A percentile compares a stretch with the other conserved stretches of the same genome.
Conservation (phyloP, 2,888 invertebrate species). For the Pasiphila rectangulata region DNA sequence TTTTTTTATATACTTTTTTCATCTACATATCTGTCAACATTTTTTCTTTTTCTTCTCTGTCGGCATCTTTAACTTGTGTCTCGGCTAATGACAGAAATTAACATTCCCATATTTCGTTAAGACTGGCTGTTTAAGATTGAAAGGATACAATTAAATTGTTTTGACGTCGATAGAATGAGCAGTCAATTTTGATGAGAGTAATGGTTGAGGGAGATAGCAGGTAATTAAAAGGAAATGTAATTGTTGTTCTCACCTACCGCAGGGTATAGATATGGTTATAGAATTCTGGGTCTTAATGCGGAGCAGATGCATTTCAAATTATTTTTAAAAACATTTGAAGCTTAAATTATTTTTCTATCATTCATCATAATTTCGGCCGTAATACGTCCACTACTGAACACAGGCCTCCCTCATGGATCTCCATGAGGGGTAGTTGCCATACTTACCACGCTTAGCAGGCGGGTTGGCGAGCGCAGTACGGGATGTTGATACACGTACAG, state of each 20-base stretch:
- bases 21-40: conserved; percentile 31
- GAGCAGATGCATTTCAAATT: neutral
- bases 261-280: conserved; percentile 3
- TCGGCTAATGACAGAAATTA: conserved; percentile 76
- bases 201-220: conserved; percentile 19
- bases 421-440: too few relatives aligned
- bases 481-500: too few relatives aligned
- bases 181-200: conserved; percentile 26
- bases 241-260: conserved; percentile 24
- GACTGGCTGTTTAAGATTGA: conserved; percentile 50
- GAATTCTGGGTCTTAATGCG: neutral
- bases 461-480: too few relatives aligned
- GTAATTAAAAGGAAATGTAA: conserved; percentile 24
- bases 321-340: neutral
- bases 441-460: too few relatives aligned
- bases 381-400: too few relatives aligned
- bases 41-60: conserved; percentile 56
- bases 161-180: conserved; percentile 47
- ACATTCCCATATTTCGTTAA: conserved; percentile 72
- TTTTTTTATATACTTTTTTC: conserved; percentile 48
- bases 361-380: too few relatives aligned
- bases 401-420: too few relatives aligned
- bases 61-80: conserved; percentile 64
- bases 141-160: conserved; percentile 52
- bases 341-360: too few relatives aligned